Evolutionary conservation across 2,888 invertebrate genomes (phyloP).

Genomic region (Minunthozetes semirufus): DNA sequence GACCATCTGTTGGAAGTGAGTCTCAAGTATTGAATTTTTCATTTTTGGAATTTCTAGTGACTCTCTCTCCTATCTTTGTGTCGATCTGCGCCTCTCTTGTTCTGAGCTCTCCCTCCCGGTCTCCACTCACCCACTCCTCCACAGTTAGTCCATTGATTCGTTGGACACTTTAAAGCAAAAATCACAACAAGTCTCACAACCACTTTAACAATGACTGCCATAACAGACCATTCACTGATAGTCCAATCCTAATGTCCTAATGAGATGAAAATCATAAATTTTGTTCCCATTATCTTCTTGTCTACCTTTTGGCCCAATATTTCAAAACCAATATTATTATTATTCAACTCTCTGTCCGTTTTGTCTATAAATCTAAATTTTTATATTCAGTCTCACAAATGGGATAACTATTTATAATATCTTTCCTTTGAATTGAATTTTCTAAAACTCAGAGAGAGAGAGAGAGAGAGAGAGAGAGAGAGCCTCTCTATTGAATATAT

Average conservation of each 20-base stretch:
- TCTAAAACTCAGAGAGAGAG: background rate
- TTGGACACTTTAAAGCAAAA: constrained; percentile 19
- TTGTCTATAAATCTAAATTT: no score
- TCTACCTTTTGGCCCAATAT: background rate
- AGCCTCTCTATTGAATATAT: background rate
- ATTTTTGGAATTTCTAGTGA: background rate
- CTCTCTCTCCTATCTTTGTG: background rate
- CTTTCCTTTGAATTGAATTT: background rate
- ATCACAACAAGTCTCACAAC: constrained; percentile 26
- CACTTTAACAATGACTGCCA: constrained; percentile 11
- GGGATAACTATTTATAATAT: constrained; percentile 1
- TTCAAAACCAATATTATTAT: constrained; percentile 4
- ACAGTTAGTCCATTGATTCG: constrained; percentile 10
- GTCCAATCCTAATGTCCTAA: background rate
- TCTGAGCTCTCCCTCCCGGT: constrained; percentile 19
- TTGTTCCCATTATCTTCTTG: background rate
- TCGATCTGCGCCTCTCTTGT: constrained; percentile 9
- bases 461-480: background rate
- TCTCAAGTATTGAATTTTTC: constrained; percentile 18
- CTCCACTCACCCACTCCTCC: constrained; percentile 30
- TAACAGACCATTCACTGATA: background rate
- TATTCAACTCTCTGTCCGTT: no score
- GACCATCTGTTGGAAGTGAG: constrained; percentile 31
- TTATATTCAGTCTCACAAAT: background rate
- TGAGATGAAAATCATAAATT: background rate